phyloP scores from a whole-genome alignment of 2,888 invertebrate genomes.

The Drosophila meridiana region DNA sequence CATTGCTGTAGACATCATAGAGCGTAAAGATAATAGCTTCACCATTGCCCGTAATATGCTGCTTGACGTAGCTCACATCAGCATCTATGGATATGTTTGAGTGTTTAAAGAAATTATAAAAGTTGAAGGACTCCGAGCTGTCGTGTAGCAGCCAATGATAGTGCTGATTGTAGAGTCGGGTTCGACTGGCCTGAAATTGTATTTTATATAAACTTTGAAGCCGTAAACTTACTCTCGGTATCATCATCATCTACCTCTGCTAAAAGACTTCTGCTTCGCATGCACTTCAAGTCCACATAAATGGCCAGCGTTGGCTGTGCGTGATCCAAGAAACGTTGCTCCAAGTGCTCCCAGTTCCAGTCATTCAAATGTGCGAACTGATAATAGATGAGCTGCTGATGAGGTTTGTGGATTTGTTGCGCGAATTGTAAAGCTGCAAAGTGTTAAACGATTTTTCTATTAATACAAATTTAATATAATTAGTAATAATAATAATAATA shows the following conservation, averaged over 20 bases:
- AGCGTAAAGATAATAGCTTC: slow-evolving; percentile 43
- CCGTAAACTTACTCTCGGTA: no score
- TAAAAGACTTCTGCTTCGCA: slow-evolving; percentile 50
- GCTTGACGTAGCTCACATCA: slow-evolving; percentile 73
- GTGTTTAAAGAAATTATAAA: slow-evolving; percentile 63
- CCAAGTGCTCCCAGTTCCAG: slow-evolving; percentile 42
- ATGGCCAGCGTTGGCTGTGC: slow-evolving; percentile 63
- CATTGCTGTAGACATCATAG: slow-evolving; percentile 84
- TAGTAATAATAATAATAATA: not conserved
- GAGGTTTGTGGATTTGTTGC: slow-evolving; percentile 52
- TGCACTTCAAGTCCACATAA: slow-evolving; percentile 76
- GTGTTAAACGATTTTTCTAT: not conserved
- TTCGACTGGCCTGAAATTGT: slow-evolving; percentile 64
- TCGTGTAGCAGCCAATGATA: slow-evolving; percentile 82
- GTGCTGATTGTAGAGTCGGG: slow-evolving; percentile 72
- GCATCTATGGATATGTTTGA: slow-evolving; percentile 81
- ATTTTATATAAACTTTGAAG: not conserved
- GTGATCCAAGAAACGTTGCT: slow-evolving; percentile 59
- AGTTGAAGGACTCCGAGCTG: slow-evolving; percentile 26
- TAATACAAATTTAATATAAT: not conserved
- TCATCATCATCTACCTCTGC: slow-evolving; percentile 29
- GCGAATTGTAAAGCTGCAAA: slow-evolving; percentile 43
- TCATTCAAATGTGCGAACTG: slow-evolving; percentile 61
- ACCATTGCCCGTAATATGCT: not conserved
- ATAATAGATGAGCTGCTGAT: slow-evolving; percentile 50